Conservation (phyloP, 2,113 vertebrate species). For the Hippoglossus stenolepis region DNA sequence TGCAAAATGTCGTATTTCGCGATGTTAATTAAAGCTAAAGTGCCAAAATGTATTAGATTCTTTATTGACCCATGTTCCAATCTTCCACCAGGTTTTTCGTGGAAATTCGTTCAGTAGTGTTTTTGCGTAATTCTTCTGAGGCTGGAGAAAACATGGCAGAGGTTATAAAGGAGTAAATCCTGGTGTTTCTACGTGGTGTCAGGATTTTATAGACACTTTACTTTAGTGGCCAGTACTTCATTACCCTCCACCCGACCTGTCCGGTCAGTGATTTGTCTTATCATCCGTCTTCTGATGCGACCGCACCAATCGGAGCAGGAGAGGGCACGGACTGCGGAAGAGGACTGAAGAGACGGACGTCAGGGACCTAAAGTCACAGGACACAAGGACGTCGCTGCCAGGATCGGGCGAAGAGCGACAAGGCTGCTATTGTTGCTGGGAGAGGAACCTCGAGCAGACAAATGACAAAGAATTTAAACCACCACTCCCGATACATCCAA, state of each 20-base stretch:
- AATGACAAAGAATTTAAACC: slow-evolving; percentile 54
- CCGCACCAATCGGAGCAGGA: slow-evolving; percentile 12
- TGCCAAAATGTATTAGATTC: too few relatives aligned
- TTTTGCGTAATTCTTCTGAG: too few relatives aligned
- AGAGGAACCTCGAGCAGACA: slow-evolving; percentile 56
- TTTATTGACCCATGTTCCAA: too few relatives aligned
- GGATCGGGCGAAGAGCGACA: slow-evolving; percentile 62
- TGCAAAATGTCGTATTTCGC: too few relatives aligned
- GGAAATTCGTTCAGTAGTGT: too few relatives aligned
- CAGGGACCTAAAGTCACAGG: slow-evolving; percentile 71
- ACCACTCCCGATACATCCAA: background rate
- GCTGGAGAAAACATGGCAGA: too few relatives aligned
- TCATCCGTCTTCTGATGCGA: slow-evolving; percentile 32
- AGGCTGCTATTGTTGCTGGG: slow-evolving; percentile 65
- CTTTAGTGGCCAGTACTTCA: background rate
- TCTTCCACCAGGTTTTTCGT: background rate
- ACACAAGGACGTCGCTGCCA: slow-evolving; percentile 69
- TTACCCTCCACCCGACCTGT: background rate
- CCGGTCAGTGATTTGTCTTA: background rate
- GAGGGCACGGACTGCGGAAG: slow-evolving; percentile 18
- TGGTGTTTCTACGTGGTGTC: background rate
- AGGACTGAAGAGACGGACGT: slow-evolving; percentile 29
- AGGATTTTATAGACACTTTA: background rate
- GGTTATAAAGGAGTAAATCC: too few relatives aligned
- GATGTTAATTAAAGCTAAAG: too few relatives aligned